Conservation (phyloP, 2,113 vertebrate genomes). For the Tyto alba region DNA sequence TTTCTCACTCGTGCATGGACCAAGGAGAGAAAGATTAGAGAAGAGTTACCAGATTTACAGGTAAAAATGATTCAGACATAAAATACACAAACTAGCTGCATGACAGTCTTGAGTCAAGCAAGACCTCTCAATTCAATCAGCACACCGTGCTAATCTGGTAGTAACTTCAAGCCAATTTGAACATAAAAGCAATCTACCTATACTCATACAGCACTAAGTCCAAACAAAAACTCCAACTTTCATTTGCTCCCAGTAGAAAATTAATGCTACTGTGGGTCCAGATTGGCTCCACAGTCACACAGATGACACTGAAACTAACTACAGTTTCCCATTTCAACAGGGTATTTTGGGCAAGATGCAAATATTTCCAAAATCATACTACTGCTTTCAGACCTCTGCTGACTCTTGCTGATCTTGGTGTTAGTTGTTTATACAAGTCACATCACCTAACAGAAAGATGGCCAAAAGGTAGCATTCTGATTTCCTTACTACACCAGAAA, state of each 20-base stretch:
- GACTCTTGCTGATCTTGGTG: background rate
- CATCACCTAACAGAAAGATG: fast-evolving
- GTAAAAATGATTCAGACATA: background rate
- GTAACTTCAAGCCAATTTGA: background rate
- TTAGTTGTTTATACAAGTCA: background rate
- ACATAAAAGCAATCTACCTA: background rate
- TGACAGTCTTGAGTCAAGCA: background rate
- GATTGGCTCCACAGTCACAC: background rate
- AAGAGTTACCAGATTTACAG: background rate
- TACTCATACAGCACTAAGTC: background rate
- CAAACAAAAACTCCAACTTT: background rate
- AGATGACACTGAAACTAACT: background rate
- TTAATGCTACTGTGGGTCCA: background rate
- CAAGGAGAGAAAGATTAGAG: background rate
- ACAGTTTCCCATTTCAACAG: background rate
- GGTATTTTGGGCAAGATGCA: background rate
- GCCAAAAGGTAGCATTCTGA: background rate
- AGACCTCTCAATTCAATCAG: background rate
- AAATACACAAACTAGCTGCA: background rate
- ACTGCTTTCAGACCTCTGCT: background rate
- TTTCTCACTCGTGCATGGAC: background rate
- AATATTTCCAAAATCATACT: background rate
- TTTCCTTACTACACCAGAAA: background rate
- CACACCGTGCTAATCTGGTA: background rate
- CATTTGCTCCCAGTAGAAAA: background rate